Conservation (phyloP, 1,140 invertebrate species). For the Phortica variegata region DNA sequence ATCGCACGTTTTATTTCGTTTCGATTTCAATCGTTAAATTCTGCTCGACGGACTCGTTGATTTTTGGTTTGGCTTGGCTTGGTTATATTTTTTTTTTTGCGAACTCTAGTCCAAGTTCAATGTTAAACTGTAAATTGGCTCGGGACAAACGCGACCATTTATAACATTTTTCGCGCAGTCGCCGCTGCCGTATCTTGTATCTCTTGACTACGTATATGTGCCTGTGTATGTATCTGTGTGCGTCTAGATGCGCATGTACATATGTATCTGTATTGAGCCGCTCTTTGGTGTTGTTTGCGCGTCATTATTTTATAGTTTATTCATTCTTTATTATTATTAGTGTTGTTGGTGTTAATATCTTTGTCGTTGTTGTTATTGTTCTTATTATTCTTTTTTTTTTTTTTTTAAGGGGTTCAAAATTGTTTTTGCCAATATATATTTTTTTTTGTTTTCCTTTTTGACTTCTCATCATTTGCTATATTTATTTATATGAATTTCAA, state of each 20-base stretch:
- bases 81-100: constrained; percentile 30
- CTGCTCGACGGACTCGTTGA: constrained; percentile 7
- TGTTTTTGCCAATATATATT: constrained; percentile 2
- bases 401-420: neutral
- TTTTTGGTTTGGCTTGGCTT: too few species aligned
- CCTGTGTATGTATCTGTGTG: too few species aligned
- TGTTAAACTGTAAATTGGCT: constrained; percentile 56
- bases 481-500: constrained; percentile 17
- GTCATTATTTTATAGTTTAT: constrained; percentile 48
- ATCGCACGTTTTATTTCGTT: too few species aligned
- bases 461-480: constrained; percentile 22
- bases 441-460: constrained; percentile 17
- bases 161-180: constrained; percentile 39
- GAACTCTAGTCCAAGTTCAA: constrained; percentile 55
- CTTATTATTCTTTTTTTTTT: neutral
- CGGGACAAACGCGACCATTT: constrained; percentile 51
- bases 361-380: neutral
- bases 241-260: too few species aligned
- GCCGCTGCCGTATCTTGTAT: neutral
- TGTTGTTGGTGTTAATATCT: too few species aligned
- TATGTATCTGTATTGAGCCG: too few species aligned
- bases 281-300: too few species aligned
- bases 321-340: constrained; percentile 48
- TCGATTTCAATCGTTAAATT: too few species aligned
- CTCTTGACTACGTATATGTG: too few species aligned